A percentile compares a stretch with the other conserved stretches of the same genome.
Conservation (phyloP, 2,888 invertebrate species). For the Zeuzera pyrina region DNA sequence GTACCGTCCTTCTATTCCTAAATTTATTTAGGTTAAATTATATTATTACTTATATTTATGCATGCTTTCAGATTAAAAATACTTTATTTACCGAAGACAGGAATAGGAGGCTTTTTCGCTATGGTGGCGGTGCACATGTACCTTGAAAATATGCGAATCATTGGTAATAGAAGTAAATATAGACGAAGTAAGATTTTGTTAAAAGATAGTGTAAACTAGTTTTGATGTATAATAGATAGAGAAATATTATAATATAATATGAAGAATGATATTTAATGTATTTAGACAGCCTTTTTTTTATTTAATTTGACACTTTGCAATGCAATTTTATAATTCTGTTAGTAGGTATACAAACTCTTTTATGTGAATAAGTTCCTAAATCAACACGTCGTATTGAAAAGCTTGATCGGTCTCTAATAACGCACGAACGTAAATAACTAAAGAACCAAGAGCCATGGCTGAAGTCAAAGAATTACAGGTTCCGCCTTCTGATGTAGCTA, state of each 20-base stretch:
- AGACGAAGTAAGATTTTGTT: too few species aligned
- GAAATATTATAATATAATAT: too few species aligned
- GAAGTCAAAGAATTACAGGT: slow-evolving; percentile 58
- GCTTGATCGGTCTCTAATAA: slow-evolving; percentile 60
- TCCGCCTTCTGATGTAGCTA: slow-evolving; percentile 50
- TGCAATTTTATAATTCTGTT: too few species aligned
- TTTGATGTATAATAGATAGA: too few species aligned
- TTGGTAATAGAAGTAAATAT: too few species aligned
- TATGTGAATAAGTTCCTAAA: too few species aligned
- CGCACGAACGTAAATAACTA: slow-evolving; percentile 51
- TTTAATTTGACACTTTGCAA: too few species aligned
- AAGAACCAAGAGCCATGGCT: slow-evolving; percentile 56
- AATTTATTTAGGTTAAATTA: not conserved
- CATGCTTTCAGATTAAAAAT: not conserved
- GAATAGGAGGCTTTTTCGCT: slow-evolving; percentile 31
- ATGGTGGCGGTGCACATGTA: slow-evolving; percentile 21
- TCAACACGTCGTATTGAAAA: slow-evolving; percentile 60
- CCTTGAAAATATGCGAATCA: slow-evolving; percentile 30
- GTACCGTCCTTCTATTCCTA: slow-evolving; percentile 52
- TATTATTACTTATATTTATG: not conserved
- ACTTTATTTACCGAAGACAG: slow-evolving; percentile 41
- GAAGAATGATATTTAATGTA: too few species aligned
- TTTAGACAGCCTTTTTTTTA: too few species aligned
- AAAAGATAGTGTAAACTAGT: too few species aligned
- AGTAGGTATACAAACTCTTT: too few species aligned